Conservation (phyloP, 2,888 invertebrate species). For the Spodoptera picta region DNA sequence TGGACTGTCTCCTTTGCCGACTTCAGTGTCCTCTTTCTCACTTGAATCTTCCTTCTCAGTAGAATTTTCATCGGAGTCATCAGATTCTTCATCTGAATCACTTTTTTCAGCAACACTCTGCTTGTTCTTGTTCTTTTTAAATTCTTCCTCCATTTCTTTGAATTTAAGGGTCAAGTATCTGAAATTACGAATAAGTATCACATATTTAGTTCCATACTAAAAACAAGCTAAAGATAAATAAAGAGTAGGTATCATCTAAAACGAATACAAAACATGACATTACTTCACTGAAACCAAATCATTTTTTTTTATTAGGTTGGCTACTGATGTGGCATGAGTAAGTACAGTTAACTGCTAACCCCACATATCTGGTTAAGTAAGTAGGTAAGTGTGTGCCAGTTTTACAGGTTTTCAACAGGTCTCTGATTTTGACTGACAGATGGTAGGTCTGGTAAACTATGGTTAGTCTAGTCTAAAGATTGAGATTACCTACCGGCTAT, state of each 20-base stretch:
- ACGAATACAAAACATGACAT: too few species aligned
- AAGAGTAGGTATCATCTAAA: too few species aligned
- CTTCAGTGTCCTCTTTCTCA: slow-evolving; percentile 52
- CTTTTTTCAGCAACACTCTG: slow-evolving; percentile 67
- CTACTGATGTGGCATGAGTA: not conserved
- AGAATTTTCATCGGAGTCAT: slow-evolving; percentile 64
- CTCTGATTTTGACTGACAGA: too few species aligned
- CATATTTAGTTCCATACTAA: too few species aligned
- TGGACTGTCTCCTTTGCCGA: slow-evolving; percentile 52
- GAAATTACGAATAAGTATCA: slow-evolving; percentile 52
- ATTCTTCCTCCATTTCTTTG: slow-evolving; percentile 95
- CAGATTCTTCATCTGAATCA: slow-evolving; percentile 66
- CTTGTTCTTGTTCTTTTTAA: slow-evolving; percentile 91
- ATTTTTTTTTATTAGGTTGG: not conserved
- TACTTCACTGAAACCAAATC: too few species aligned
- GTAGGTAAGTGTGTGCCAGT: too few species aligned
- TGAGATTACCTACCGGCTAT: too few species aligned
- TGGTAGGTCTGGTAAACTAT: too few species aligned
- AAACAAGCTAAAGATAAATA: too few species aligned
- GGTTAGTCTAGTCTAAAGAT: too few species aligned
- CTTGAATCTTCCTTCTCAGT: slow-evolving; percentile 60
- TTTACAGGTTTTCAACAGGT: too few species aligned
- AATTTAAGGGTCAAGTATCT: slow-evolving; percentile 95
- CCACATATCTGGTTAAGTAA: not conserved
- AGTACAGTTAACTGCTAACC: not conserved